Percentiles rank a stretch among this genome's conserved stretches.
These are phyloP conservation scores for Arenaria interpres DNA, from an alignment of 2,113 vertebrate genomes.

Conservation along the genomic window DNA sequence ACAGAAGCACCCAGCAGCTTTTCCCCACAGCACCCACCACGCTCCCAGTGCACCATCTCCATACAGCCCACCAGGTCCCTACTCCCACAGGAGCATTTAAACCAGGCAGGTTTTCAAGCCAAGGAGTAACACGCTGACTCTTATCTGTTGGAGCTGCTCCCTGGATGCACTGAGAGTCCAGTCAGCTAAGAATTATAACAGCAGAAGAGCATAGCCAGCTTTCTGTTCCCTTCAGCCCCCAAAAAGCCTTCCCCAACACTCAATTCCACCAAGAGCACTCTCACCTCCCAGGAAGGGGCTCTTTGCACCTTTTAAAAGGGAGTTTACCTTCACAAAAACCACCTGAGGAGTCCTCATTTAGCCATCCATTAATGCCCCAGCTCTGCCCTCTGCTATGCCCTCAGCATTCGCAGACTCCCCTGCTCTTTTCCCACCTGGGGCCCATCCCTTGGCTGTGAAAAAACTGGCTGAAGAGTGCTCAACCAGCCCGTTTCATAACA, in stretches of 20 bases:
- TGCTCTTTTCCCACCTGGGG: not conserved
- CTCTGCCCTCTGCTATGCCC: not conserved
- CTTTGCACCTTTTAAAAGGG: not conserved
- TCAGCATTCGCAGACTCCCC: too few species aligned
- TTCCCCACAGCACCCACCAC: not conserved
- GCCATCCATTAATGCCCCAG: rapidly evolving
- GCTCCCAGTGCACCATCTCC: too few species aligned
- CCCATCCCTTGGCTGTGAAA: not conserved
- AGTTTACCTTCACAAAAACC: not conserved
- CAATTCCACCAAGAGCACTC: rapidly evolving
- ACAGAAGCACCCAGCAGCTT: not conserved
- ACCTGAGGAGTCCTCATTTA: rapidly evolving
- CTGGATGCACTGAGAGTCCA: rapidly evolving
- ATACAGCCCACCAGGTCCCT: not conserved
- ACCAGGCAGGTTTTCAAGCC: too few species aligned
- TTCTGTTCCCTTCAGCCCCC: too few species aligned
- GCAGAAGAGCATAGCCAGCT: not conserved
- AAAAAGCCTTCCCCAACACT: too few species aligned
- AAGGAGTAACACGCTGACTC: rapidly evolving
- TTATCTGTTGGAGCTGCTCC: not conserved
- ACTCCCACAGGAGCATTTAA: too few species aligned
- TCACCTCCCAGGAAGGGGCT: rapidly evolving
- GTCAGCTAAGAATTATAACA: too few species aligned
- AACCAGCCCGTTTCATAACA: rapidly evolving
- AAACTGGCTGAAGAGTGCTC: not conserved